phyloP scores from a whole-genome alignment of 2,797 vertebrate species.

The Micrastur ruficollis region DNA sequence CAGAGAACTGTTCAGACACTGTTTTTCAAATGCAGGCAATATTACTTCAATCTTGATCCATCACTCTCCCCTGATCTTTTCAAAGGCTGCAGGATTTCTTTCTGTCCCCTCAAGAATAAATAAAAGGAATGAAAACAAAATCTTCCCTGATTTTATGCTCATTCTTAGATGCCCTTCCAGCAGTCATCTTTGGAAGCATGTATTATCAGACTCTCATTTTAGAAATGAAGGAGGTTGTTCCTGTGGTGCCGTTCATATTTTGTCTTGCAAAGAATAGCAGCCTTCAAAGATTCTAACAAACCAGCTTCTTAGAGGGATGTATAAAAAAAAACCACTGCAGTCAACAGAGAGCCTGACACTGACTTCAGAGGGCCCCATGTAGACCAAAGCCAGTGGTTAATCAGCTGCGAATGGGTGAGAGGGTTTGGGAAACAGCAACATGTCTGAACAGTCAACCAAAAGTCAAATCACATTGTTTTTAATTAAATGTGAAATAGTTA shows the following conservation, averaged over 20 bases:
- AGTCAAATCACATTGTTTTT: not conserved
- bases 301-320: not conserved
- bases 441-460: not conserved
- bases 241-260: not conserved
- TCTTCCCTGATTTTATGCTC: not conserved
- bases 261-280: not conserved
- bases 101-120: not conserved
- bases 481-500: not conserved
- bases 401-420: not conserved
- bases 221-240: not conserved
- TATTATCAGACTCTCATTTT: not conserved
- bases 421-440: not conserved
- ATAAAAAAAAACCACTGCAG: not conserved
- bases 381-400: not conserved
- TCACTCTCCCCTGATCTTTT: not conserved
- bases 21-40: not conserved
- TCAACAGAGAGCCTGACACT: not conserved
- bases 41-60: not conserved
- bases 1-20: not conserved
- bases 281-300: not conserved
- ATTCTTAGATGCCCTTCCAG: not conserved
- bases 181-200: not conserved
- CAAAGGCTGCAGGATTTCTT: constrained; percentile 11
- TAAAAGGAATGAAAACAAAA: not conserved
- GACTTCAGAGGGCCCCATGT: not conserved